A percentile compares a stretch with the other conserved stretches of the same genome.
These are phyloP conservation scores for Diadema setosum DNA, from an alignment of 35 echinoderm and acorn worm genomes.

Conservation along the genomic window DNA sequence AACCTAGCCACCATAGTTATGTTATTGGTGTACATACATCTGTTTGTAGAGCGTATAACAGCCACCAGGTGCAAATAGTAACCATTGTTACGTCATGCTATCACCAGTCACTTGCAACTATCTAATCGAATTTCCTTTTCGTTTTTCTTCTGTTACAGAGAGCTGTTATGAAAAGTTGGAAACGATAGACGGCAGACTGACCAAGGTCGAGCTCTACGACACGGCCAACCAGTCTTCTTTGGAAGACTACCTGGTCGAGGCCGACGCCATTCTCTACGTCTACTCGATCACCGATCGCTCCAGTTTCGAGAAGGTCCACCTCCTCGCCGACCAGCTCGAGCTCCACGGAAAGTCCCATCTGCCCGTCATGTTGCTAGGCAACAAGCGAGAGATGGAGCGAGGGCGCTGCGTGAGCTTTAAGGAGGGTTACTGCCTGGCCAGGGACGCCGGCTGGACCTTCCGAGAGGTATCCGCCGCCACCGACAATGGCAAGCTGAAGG, in stretches of 20 bases:
- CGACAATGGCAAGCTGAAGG: slow-evolving; percentile 73
- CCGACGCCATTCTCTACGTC: slow-evolving; percentile 86
- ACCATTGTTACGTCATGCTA: no score
- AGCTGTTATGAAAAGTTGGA: slow-evolving; percentile 84
- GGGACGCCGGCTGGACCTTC: slow-evolving; percentile 77
- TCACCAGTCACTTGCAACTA: no score
- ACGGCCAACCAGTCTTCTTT: slow-evolving; percentile 80
- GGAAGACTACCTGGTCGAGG: slow-evolving; percentile 68
- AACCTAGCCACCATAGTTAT: no score
- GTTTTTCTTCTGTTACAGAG: slow-evolving; percentile 45
- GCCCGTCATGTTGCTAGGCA: slow-evolving; percentile 82
- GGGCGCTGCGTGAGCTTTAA: slow-evolving; percentile 74
- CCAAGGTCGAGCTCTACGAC: slow-evolving; percentile 72
- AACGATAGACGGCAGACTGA: slow-evolving; percentile 74
- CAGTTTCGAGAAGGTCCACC: slow-evolving; percentile 60
- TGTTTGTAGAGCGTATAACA: no score
- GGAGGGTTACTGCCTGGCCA: slow-evolving; percentile 78
- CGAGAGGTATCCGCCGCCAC: slow-evolving; percentile 82
- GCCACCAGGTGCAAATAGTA: no score
- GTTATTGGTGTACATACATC: no score
- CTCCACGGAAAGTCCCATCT: slow-evolving; percentile 53
- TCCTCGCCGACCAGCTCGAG: slow-evolving; percentile 44
- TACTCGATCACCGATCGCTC: slow-evolving; percentile 77
- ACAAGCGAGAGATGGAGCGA: slow-evolving; percentile 88
- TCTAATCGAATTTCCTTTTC: no score